A percentile compares a stretch with the other conserved stretches of the same genome.
Evolutionary conservation across 2,888 invertebrate species (phyloP).

Genomic region (Amphipyra tragopoginis): DNA sequence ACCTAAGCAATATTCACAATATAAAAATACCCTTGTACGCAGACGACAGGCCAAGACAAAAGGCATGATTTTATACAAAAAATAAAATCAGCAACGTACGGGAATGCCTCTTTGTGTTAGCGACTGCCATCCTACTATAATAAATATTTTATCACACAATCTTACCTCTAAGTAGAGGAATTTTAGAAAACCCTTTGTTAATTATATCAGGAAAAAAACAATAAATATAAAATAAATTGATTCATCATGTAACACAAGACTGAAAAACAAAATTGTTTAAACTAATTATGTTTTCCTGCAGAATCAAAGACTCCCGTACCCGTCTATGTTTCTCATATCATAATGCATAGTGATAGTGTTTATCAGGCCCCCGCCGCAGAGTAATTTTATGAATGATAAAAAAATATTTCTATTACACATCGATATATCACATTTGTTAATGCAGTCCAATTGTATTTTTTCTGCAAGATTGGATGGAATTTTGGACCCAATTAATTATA

Average conservation of each 20-base stretch:
- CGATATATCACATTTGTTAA: slow-evolving; percentile 81
- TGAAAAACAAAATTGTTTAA: slow-evolving; percentile 65
- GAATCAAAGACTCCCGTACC: slow-evolving; percentile 90
- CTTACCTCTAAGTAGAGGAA: slow-evolving; percentile 73
- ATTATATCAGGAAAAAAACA: slow-evolving; percentile 58
- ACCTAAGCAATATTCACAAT: slow-evolving; percentile 82
- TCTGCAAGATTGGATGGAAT: slow-evolving; percentile 86
- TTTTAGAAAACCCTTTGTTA: slow-evolving; percentile 66
- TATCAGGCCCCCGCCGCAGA: slow-evolving; percentile 79
- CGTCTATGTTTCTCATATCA: slow-evolving; percentile 82
- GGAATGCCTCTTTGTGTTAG: slow-evolving; percentile 88
- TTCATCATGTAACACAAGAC: slow-evolving; percentile 56
- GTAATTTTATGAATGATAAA: slow-evolving; percentile 77
- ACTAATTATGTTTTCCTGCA: slow-evolving; percentile 87
- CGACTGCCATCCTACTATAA: slow-evolving; percentile 87
- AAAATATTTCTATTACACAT: slow-evolving; percentile 80
- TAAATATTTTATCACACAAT: slow-evolving; percentile 86
- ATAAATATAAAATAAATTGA: slow-evolving; percentile 62
- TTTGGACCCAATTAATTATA: slow-evolving; percentile 87
- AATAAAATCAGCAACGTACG: slow-evolving; percentile 88
- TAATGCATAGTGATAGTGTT: slow-evolving; percentile 70
- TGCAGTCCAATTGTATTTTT: slow-evolving; percentile 82
- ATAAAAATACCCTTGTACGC: slow-evolving; percentile 82
- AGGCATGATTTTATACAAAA: slow-evolving; percentile 89
- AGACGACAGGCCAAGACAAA: slow-evolving; percentile 90